Base-by-base conservation (phyloP, 2,797 vertebrate species). In the Pseudomugil tenellus region DNA sequence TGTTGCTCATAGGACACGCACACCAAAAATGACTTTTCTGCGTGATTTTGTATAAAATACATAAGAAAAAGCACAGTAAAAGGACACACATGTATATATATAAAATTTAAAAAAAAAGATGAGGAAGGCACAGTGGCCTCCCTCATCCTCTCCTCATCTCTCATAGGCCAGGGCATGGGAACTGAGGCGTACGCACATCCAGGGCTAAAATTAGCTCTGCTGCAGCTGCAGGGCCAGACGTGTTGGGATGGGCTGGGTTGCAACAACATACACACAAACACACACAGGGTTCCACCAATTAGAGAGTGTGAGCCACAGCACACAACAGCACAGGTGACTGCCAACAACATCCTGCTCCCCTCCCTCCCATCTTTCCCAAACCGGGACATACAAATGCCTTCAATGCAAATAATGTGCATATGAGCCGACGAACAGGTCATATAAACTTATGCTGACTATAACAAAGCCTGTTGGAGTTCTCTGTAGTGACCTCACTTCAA, bases 151-250 rank as follows among this genome's bases (percentile, higher is more conserved):
- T 65, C 59, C 68, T 80, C 74, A 66, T 74, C 71, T 76, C 85
- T 79, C 80, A 87, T 84, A 85, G 83, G 85, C 76, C 63, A 65
- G 75, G 78, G 74, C n/a, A 35, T 63, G 70, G 84, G 84, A 91
- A 92, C 87, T 88, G 89, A 89, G 83, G 87, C 85, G 53, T 88
- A 89, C 83, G 80, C 86, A 91, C 88, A 91, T 87, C 83, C 84
- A 61, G 67, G 58, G 86, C 87, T 92, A 91, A 92, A 93, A 87
- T 92, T 93, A 93, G 91, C 81, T 89, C 87, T 89, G 84, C 91
- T 91, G 89, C 90, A 90, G 91, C 92, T 90, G 89, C 88, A 87
- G 79, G 83, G 80, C 87, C 87, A 92, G 87, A 89, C 81, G 81
- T 81, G 83, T 76, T 87, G 83, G 87, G 87, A 83, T 89, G 89